These are phyloP conservation scores for Hofmannophila pseudospretella DNA, from an alignment of 2,888 invertebrate species.

Conservation along the genomic window DNA sequence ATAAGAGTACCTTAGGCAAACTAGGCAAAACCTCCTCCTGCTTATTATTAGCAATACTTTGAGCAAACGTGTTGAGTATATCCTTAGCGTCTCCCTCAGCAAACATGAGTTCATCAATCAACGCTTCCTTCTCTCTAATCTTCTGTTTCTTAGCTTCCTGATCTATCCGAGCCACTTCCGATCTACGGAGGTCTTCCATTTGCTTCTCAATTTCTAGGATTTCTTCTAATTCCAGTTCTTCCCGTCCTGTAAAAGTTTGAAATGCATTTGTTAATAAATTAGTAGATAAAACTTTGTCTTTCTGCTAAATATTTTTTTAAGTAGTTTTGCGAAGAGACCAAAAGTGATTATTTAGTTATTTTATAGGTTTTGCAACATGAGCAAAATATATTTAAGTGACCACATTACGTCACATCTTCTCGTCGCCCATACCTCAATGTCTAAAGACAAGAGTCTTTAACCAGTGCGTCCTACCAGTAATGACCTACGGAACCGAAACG, in stretches of 20 bases:
- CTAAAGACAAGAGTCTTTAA: too few species aligned
- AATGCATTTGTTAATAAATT: too few species aligned
- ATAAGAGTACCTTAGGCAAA: slow-evolving; percentile 48
- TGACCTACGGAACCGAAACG: too few species aligned
- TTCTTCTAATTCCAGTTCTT: slow-evolving; percentile 92
- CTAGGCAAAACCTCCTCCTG: slow-evolving; percentile 75
- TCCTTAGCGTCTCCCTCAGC: slow-evolving; percentile 93
- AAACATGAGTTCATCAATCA: slow-evolving; percentile 97
- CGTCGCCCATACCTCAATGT: too few species aligned
- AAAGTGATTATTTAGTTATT: too few species aligned
- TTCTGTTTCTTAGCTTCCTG: slow-evolving; percentile 88
- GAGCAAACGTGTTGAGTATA: slow-evolving; percentile 89
- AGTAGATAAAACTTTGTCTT: too few species aligned
- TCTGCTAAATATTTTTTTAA: too few species aligned
- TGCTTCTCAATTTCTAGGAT: slow-evolving; percentile 89
- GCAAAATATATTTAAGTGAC: too few species aligned
- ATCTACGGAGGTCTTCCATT: slow-evolving; percentile 84
- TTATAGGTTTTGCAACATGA: too few species aligned
- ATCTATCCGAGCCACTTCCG: slow-evolving; percentile 82
- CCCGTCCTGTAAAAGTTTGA: slow-evolving; percentile 80
- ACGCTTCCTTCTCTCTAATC: slow-evolving; percentile 90
- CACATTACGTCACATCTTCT: too few species aligned
- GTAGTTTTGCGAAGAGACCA: too few species aligned
- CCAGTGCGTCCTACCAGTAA: too few species aligned
- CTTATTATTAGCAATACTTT: slow-evolving; percentile 80